Evolutionary conservation across 2,888 invertebrate genomes (phyloP).

Genomic region (Macrosiphum euphorbiae): DNA sequence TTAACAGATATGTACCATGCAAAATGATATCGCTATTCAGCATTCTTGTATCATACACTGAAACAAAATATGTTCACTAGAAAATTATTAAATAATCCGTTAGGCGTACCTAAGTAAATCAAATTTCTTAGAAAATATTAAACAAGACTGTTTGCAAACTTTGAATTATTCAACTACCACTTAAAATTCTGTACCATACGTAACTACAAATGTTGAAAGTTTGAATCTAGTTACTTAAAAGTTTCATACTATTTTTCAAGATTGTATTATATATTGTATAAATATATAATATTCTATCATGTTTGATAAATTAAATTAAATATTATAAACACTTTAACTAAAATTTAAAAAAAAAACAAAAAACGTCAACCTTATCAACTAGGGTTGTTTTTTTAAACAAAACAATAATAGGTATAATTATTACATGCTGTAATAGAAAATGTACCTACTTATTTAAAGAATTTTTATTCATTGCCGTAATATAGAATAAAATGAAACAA

Average conservation of each 20-base stretch:
- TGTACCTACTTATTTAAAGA: not conserved
- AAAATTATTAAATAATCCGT: not conserved
- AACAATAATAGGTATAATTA: not conserved
- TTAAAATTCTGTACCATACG: not conserved
- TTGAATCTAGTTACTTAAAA: not conserved
- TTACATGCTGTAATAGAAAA: not conserved
- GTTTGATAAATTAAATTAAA: not conserved
- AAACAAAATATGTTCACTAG: not conserved
- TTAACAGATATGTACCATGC: not conserved
- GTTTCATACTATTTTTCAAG: not conserved
- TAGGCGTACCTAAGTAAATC: not conserved
- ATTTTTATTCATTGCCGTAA: not conserved
- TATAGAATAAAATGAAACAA: not conserved
- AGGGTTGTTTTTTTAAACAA: not conserved
- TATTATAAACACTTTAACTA: not conserved
- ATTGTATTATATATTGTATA: not conserved
- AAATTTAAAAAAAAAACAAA: not conserved
- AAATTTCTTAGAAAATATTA: not conserved
- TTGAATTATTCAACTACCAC: not conserved
- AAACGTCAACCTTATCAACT: not conserved
- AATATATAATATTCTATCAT: not conserved
- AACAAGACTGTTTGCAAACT: not conserved
- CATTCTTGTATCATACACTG: not conserved
- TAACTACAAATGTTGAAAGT: constrained; percentile 16
- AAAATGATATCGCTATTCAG: constrained; percentile 21